These are phyloP conservation scores for Flexamia atlantica DNA, from an alignment of 2,888 invertebrate genomes.

Conservation along the genomic window DNA sequence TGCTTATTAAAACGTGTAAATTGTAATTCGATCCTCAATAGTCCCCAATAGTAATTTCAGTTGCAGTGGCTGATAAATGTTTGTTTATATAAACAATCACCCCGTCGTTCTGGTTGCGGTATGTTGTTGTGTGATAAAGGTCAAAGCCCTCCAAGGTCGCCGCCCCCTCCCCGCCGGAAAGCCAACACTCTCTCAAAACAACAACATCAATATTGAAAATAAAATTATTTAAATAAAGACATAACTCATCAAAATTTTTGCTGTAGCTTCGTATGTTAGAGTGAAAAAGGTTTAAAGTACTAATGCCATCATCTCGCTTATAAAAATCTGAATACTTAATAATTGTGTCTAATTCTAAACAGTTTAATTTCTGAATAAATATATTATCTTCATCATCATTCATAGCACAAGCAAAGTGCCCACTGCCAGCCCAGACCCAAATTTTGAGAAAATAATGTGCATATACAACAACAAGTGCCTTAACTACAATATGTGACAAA, in stretches of 20 bases:
- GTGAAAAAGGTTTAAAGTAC: not conserved
- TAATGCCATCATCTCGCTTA: not conserved
- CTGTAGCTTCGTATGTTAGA: not conserved
- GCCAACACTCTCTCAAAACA: not conserved
- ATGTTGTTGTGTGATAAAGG: not conserved
- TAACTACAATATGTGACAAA: too few relatives aligned
- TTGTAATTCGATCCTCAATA: not conserved
- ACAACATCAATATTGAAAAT: not conserved
- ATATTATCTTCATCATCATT: too few relatives aligned
- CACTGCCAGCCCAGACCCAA: too few relatives aligned
- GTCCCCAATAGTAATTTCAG: not conserved
- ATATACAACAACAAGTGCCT: too few relatives aligned
- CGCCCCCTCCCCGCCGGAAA: not conserved
- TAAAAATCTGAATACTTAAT: not conserved
- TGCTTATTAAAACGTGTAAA: not conserved
- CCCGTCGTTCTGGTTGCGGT: slow-evolving; percentile 10
- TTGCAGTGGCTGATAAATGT: not conserved
- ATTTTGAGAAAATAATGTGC: too few relatives aligned
- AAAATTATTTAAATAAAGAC: not conserved
- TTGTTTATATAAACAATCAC: not conserved
- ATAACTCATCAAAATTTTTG: not conserved
- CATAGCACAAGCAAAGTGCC: too few relatives aligned
- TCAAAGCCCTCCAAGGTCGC: not conserved
- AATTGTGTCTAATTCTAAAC: not conserved
- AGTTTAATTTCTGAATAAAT: not conserved